Evolutionary conservation across 2,888 invertebrate genomes (phyloP).

Genomic region (Callimorpha dominula): DNA sequence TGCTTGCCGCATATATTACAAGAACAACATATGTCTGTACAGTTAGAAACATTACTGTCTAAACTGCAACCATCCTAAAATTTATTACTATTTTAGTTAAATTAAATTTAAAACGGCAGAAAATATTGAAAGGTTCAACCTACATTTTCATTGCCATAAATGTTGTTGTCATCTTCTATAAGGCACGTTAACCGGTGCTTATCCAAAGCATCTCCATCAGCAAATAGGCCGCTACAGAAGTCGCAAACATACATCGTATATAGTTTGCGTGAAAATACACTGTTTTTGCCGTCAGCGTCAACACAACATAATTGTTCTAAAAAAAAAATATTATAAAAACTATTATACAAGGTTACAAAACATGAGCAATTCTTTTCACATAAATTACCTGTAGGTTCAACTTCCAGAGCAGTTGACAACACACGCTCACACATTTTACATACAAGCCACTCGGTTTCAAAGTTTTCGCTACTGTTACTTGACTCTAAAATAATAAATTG

Average conservation of each 20-base stretch:
- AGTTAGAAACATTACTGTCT: slow-evolving; percentile 32
- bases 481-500: slow-evolving; percentile 50
- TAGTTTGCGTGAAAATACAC: slow-evolving; percentile 65
- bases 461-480: slow-evolving; percentile 58
- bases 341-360: neutral
- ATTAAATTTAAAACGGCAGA: neutral
- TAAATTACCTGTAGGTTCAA: slow-evolving; percentile 71
- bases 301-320: slow-evolving; percentile 78
- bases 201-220: slow-evolving; percentile 75
- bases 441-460: slow-evolving; percentile 79
- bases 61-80: slow-evolving; percentile 35
- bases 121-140: slow-evolving; percentile 7
- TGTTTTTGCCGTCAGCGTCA: slow-evolving; percentile 65
- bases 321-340: slow-evolving; percentile 7
- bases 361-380: neutral
- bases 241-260: slow-evolving; percentile 81
- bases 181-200: slow-evolving; percentile 69
- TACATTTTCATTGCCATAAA: slow-evolving; percentile 55
- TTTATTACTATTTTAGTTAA: neutral
- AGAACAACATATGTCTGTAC: slow-evolving; percentile 58
- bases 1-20: slow-evolving; percentile 67
- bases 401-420: slow-evolving; percentile 76
- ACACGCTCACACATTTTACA: slow-evolving; percentile 78
- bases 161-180: slow-evolving; percentile 57
- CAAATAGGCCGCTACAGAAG: slow-evolving; percentile 76